Conservation (phyloP, 2,797 vertebrate species). For the Rhinichthys osculus region DNA sequence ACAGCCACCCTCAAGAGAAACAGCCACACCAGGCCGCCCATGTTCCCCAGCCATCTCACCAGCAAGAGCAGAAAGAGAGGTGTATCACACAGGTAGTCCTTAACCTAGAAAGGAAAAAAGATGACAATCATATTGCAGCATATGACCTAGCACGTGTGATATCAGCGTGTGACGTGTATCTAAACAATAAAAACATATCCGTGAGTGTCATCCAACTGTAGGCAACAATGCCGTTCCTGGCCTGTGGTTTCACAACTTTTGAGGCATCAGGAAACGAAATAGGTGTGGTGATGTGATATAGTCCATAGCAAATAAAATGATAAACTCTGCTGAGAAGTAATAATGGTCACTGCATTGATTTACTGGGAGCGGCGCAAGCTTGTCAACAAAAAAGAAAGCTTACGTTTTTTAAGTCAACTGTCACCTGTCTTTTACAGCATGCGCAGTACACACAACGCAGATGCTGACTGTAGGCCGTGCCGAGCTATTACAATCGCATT, state of each 20-base stretch:
- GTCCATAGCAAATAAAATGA: constrained; percentile 13
- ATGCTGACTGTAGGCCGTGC: no score
- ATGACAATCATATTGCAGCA: background rate
- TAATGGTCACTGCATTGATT: background rate
- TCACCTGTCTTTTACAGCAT: background rate
- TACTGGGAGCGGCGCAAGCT: background rate
- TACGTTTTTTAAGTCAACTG: background rate
- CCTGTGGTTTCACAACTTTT: constrained; percentile 11
- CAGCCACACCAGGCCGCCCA: constrained; percentile 79
- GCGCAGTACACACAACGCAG: background rate
- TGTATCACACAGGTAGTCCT: constrained; percentile 82
- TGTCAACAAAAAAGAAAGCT: background rate
- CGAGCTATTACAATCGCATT: background rate
- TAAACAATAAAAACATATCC: background rate
- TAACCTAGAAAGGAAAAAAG: constrained; percentile 70
- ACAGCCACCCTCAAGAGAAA: constrained; percentile 82
- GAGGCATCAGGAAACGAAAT: background rate
- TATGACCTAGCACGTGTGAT: background rate
- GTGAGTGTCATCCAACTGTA: background rate
- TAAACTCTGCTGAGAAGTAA: constrained; percentile 5
- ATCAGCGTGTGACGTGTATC: background rate
- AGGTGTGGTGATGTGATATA: constrained; percentile 21
- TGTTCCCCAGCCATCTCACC: constrained; percentile 74
- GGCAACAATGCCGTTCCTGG: background rate
- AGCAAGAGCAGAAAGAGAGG: constrained; percentile 77